These are phyloP conservation scores for Macrotrachela quadricornifera DNA, from an alignment of 1,140 invertebrate genomes.

Conservation along the genomic window DNA sequence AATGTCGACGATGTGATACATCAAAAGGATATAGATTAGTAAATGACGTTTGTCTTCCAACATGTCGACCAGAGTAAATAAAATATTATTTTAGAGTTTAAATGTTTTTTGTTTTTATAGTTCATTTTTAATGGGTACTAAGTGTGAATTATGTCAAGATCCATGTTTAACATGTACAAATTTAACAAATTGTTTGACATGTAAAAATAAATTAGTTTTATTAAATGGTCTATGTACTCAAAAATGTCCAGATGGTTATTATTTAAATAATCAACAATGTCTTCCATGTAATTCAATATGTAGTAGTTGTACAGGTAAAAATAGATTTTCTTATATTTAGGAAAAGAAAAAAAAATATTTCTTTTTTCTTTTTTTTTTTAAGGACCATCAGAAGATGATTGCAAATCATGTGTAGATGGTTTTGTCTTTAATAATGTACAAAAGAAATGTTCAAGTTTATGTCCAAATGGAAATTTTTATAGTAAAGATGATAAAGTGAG, in stretches of 20 bases:
- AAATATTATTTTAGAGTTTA: neutral
- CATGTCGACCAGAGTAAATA: no score
- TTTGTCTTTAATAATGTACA: neutral
- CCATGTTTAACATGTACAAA: constrained; percentile 1
- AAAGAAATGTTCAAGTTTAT: neutral
- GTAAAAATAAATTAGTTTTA: neutral
- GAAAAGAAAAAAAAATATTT: no score
- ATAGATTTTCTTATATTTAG: no score
- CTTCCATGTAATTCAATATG: constrained; percentile 52
- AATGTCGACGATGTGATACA: neutral
- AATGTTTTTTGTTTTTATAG: neutral
- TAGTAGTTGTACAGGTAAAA: constrained; percentile 49
- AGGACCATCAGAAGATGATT: no score
- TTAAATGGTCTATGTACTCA: constrained; percentile 10
- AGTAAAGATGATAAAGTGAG: neutral
- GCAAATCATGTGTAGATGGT: no score
- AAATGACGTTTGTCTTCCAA: no score
- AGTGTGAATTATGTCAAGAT: neutral
- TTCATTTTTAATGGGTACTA: neutral
- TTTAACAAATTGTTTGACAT: neutral
- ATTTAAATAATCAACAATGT: constrained; percentile 28
- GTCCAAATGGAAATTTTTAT: constrained; percentile 1
- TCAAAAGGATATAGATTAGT: no score
- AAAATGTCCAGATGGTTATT: constrained; percentile 11
- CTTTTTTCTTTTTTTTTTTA: no score